Percentiles rank a stretch among this genome's conserved stretches.
Conservation (phyloP, 1,140 invertebrate species). For the Diabrotica undecimpunctata region DNA sequence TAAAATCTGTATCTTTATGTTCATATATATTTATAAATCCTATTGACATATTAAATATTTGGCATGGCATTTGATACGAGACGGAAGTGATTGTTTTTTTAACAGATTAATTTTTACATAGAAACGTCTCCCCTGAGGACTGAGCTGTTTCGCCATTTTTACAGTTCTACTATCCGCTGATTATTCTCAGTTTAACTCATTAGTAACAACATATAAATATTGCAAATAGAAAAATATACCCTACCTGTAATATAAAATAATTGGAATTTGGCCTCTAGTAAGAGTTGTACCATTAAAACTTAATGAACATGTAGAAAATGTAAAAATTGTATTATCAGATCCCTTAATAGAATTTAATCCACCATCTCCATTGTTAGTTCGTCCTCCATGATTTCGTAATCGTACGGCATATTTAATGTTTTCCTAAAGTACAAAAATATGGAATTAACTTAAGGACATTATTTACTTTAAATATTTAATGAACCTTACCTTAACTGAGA, state of each 20-base stretch:
- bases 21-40: too few relatives aligned
- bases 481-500: conserved; percentile 72
- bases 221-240: too few relatives aligned
- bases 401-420: conserved; percentile 85
- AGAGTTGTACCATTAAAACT: conserved; percentile 95
- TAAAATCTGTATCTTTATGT: too few relatives aligned
- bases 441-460: background rate
- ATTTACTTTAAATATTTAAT: background rate
- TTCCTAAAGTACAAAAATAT: conserved; percentile 54
- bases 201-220: too few relatives aligned
- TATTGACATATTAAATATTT: too few relatives aligned
- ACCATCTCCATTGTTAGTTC: conserved; percentile 90
- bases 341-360: conserved; percentile 83
- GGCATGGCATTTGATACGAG: too few relatives aligned
- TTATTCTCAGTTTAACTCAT: too few relatives aligned
- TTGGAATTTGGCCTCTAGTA: conserved; percentile 89
- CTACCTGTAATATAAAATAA: conserved; percentile 82
- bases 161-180: too few relatives aligned
- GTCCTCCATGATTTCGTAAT: conserved; percentile 84
- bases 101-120: too few relatives aligned
- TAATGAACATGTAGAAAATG: conserved; percentile 87
- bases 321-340: conserved; percentile 87
- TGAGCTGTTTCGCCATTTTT: too few relatives aligned
- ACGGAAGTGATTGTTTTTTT: too few relatives aligned
- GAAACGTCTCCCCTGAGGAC: too few relatives aligned